Base-by-base conservation (phyloP, 2,888 invertebrate species). In the Drosophila imparisetae region DNA sequence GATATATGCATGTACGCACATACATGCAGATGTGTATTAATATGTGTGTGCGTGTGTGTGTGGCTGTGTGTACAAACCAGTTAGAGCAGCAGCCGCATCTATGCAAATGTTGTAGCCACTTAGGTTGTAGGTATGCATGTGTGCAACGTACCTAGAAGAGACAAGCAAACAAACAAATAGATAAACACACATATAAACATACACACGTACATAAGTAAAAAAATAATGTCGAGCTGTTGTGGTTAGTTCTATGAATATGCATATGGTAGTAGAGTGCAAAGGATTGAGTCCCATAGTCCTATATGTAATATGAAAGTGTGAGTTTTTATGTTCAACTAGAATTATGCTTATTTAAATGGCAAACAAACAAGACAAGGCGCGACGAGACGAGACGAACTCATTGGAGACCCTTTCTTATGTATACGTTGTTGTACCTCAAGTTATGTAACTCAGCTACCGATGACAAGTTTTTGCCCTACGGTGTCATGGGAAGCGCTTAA, bases 321-420 rank as follows among this genome's bases (percentile, higher is more conserved):
- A 73, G 72, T 68, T 67, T 38, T 29, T 38, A 55, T 75, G 38
- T 69, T 66, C 59, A 48, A 29, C 65, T 57, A 53, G 68, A 84
- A 87, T 81, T 85, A 75, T 86, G 86, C 86, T 81, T 81, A 83
- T 86, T 89, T 86, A 86, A 86, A 89, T 86, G 85, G 64, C 79
- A 86, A 84, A 78, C 83, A 83, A 87, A 85, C 75, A 73, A 60
- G 52, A 24, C 42, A n/a, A 50, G 49, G 36, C 18, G 30, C 62
- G 48, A 27, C 40, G 40, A 55, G 18, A 38, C 13, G 11, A 30
- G 24, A 11, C 24, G 10, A 34, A 8, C 30, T n/a, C 8, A 30
- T 42, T 45, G 54, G 38, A 30, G 36, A 40, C 52, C 24, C 8
- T 21, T 24, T 7, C 21, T 7, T 15, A 45, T 7, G 29, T 29